phyloP scores from a whole-genome alignment of 2,113 vertebrate genomes.

The Etheostoma cragini region DNA sequence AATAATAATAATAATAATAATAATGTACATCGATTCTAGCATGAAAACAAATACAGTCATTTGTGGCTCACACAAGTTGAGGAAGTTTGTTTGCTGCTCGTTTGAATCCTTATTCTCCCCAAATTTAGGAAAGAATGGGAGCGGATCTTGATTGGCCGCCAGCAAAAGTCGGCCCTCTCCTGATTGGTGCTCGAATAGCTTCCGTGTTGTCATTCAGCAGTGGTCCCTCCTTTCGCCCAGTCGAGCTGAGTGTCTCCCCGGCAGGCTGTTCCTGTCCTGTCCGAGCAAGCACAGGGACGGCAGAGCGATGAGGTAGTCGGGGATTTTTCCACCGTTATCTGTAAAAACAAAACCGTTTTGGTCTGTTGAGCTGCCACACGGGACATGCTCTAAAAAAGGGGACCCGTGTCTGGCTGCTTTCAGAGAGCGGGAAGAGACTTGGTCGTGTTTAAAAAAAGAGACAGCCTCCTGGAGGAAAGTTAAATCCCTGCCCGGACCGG shows the following conservation, averaged over 20 bases:
- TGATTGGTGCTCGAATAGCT: conserved; percentile 61
- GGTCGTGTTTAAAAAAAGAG: conserved; percentile 5
- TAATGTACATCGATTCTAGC: neutral
- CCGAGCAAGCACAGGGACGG: neutral
- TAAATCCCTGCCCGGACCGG: conserved; percentile 25
- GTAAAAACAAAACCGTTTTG: neutral
- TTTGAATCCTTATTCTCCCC: neutral
- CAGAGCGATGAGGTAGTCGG: neutral
- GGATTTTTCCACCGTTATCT: neutral
- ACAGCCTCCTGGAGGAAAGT: conserved; percentile 43
- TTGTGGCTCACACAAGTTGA: conserved; percentile 6
- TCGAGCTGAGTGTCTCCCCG: conserved; percentile 9
- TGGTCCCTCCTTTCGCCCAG: conserved; percentile 21
- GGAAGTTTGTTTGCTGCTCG: neutral
- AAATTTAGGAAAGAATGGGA: neutral
- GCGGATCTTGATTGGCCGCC: conserved; percentile 61
- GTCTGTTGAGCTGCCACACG: neutral
- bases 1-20: too few species aligned
- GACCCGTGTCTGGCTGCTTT: neutral
- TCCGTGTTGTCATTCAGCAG: conserved; percentile 40
- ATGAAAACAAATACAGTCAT: neutral
- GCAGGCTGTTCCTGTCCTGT: conserved; percentile 9
- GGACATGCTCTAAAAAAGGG: neutral
- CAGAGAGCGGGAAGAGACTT: neutral
- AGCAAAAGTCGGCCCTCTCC: neutral